A percentile compares a stretch with the other conserved stretches of the same genome.
These are phyloP conservation scores for Anser brachyrhynchus DNA, from an alignment of 2,113 vertebrate genomes.

Conservation along the genomic window DNA sequence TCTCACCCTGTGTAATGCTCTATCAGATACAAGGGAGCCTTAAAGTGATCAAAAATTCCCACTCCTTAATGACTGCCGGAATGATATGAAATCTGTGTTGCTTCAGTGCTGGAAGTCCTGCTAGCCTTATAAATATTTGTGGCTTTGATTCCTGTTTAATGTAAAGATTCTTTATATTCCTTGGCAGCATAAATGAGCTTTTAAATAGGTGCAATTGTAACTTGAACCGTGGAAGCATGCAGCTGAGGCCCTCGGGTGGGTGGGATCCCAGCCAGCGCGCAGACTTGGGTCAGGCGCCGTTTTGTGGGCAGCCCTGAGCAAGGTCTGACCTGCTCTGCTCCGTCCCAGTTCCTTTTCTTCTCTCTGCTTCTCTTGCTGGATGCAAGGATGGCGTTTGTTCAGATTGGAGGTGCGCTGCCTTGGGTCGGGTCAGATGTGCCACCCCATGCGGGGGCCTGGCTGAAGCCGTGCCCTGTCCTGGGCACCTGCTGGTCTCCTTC, in stretches of 20 bases:
- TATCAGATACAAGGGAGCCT: neutral
- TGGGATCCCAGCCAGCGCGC: accelerated
- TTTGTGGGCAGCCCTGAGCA: neutral
- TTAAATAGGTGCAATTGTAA: neutral
- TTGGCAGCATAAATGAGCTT: neutral
- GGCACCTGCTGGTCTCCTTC: neutral
- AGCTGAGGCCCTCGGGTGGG: accelerated
- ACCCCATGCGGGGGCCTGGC: neutral
- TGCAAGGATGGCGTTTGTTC: neutral
- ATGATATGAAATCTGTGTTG: neutral
- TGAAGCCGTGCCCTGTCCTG: neutral
- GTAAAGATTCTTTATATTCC: neutral
- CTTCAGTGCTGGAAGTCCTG: neutral
- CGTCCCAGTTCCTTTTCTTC: neutral
- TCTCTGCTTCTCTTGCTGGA: neutral
- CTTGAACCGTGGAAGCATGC: accelerated
- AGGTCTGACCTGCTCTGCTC: neutral
- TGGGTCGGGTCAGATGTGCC: neutral
- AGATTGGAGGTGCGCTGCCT: neutral
- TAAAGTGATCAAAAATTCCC: neutral
- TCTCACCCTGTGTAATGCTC: neutral
- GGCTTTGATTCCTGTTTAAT: neutral
- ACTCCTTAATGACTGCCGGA: neutral
- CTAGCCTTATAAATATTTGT: neutral
- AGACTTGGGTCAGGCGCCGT: accelerated